These are phyloP conservation scores for Philereme vetulata DNA, from an alignment of 2,888 invertebrate genomes.

Conservation along the genomic window DNA sequence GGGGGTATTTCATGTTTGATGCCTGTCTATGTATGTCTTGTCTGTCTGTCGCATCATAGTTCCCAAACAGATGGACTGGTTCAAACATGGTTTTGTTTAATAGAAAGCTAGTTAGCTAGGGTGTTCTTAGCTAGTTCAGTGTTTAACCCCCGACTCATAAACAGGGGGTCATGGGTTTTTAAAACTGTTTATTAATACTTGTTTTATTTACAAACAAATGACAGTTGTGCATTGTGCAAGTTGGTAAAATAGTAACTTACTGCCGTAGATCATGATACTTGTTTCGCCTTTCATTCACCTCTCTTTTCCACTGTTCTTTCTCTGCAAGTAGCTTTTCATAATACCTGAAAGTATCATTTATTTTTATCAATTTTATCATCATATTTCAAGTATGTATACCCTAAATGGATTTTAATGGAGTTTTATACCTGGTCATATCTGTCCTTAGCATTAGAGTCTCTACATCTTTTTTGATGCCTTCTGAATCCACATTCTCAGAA, in stretches of 20 bases:
- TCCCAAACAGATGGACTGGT: too few species aligned
- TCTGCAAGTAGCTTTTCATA: slow-evolving; percentile 62
- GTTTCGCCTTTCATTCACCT: slow-evolving; percentile 64
- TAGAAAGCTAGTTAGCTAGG: too few species aligned
- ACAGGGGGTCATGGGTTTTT: too few species aligned
- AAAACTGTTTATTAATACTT: too few species aligned
- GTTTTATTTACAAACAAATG: too few species aligned
- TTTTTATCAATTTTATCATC: not conserved
- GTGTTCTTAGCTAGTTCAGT: too few species aligned
- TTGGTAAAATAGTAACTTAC: slow-evolving; percentile 51
- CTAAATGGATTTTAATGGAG: not conserved
- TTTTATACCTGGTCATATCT: slow-evolving; percentile 54
- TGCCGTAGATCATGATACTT: slow-evolving; percentile 70
- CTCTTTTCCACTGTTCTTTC: slow-evolving; percentile 75
- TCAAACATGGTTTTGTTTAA: too few species aligned
- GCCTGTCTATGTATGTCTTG: too few species aligned
- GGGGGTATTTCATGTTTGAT: too few species aligned
- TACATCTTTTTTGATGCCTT: slow-evolving; percentile 39
- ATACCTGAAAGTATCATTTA: slow-evolving; percentile 52
- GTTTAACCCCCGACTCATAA: too few species aligned
- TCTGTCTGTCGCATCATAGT: too few species aligned
- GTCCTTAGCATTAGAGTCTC: slow-evolving; percentile 50
- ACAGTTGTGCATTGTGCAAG: too few species aligned
- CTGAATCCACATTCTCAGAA: slow-evolving; percentile 50
- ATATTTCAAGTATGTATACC: not conserved